These are phyloP conservation scores for Leptinotarsa haldemani DNA, from an alignment of 2,888 invertebrate genomes.

Conservation along the genomic window DNA sequence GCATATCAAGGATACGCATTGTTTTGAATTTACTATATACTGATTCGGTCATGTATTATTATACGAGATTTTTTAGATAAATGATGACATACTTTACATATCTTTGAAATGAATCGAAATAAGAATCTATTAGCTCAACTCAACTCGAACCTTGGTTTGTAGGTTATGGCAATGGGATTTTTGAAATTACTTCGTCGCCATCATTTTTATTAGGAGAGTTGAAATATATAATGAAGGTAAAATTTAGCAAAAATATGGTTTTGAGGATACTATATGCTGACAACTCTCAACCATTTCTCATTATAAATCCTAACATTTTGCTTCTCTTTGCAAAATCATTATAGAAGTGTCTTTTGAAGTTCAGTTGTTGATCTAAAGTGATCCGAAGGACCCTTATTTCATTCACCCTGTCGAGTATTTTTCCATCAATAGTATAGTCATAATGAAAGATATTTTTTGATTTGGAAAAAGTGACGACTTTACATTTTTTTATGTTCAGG, in stretches of 20 bases:
- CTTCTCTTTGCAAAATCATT: too few relatives aligned
- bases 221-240: not conserved
- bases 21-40: conserved; percentile 28
- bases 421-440: too few relatives aligned
- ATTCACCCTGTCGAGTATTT: too few relatives aligned
- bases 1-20: conserved; percentile 44
- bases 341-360: too few relatives aligned
- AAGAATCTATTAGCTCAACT: conserved; percentile 23
- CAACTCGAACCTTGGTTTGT: conserved; percentile 12
- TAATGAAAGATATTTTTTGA: too few relatives aligned
- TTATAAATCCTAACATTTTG: too few relatives aligned
- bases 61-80: conserved; percentile 16
- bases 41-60: conserved; percentile 22
- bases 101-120: conserved; percentile 36
- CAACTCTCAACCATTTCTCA: too few relatives aligned
- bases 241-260: not conserved
- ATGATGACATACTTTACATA: conserved; percentile 35
- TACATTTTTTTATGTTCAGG: too few relatives aligned
- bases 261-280: too few relatives aligned
- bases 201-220: not conserved
- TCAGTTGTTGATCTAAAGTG: too few relatives aligned
- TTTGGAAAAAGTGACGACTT: too few relatives aligned
- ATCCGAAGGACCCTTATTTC: too few relatives aligned
- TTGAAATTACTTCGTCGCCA: not conserved
- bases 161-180: conserved; percentile 13